phyloP scores from a whole-genome alignment of 2,888 invertebrate genomes.

The Chirona hameri region DNA sequence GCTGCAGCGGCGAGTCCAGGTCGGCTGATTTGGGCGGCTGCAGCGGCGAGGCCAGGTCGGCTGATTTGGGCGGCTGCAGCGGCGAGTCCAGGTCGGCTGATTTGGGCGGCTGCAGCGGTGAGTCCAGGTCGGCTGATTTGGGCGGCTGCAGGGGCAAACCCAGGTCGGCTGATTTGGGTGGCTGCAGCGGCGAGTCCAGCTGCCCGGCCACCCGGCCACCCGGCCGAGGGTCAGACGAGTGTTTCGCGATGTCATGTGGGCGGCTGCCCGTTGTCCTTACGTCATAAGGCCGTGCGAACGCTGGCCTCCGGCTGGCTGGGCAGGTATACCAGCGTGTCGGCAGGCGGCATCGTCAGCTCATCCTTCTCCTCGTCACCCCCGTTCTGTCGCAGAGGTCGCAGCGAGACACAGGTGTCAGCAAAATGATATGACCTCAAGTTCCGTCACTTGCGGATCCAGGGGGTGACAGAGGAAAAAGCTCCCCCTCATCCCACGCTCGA shows the following conservation, averaged over 20 bases:
- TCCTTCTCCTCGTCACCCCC: constrained; percentile 4
- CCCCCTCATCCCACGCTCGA: too few species aligned
- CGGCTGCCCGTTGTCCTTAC: neutral
- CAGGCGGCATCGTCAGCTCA: neutral
- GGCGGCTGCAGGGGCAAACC: neutral
- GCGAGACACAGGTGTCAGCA: neutral
- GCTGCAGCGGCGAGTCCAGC: neutral
- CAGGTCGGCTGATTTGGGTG: too few species aligned
- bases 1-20: neutral
- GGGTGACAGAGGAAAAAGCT: too few species aligned
- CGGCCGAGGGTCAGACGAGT: neutral
- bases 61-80: too few species aligned
- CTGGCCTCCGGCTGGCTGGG: neutral
- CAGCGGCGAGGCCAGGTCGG: neutral
- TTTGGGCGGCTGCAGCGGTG: too few species aligned
- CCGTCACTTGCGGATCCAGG: too few species aligned
- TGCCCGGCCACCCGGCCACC: neutral
- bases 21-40: too few species aligned
- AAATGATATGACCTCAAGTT: too few species aligned
- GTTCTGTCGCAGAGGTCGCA: neutral
- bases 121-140: neutral
- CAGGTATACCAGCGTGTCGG: neutral
- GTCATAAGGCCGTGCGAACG: constrained; percentile 3
- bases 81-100: neutral
- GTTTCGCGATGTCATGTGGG: neutral